phyloP scores from a whole-genome alignment of 92 coral and sea anemone species.

The Siderastrea radians region DNA sequence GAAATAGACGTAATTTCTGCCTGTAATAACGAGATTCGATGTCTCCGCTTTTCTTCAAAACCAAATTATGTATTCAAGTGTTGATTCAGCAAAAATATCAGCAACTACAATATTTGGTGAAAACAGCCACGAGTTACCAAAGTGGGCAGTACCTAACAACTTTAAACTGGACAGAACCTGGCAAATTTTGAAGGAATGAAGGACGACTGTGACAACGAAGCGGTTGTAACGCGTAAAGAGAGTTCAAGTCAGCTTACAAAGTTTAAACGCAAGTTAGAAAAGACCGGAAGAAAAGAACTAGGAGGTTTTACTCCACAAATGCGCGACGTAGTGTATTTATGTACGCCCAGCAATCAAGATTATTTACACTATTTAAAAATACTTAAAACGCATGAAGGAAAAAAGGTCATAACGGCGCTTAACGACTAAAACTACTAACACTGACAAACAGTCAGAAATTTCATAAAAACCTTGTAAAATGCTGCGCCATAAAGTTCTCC shows the following conservation, averaged over 20 bases:
- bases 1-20: no score
- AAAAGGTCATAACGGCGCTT: neutral
- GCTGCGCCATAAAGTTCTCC: neutral
- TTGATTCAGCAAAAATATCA: no score
- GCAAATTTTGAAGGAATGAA: neutral
- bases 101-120: neutral
- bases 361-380: constrained; percentile 21
- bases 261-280: neutral
- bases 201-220: neutral
- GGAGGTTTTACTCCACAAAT: neutral
- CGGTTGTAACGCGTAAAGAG: neutral
- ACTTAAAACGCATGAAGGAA: constrained; percentile 25
- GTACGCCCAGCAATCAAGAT: neutral
- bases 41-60: no score
- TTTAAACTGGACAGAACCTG: neutral
- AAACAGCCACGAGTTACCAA: neutral
- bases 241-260: neutral
- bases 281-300: neutral
- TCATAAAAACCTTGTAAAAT: constrained; percentile 28
- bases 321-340: neutral
- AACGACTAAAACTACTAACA: neutral
- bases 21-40: no score
- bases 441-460: neutral
- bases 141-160: neutral
- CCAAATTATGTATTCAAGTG: no score